Evolutionary conservation across 1,140 invertebrate species (phyloP).

Genomic region (Lucilia cuprina): DNA sequence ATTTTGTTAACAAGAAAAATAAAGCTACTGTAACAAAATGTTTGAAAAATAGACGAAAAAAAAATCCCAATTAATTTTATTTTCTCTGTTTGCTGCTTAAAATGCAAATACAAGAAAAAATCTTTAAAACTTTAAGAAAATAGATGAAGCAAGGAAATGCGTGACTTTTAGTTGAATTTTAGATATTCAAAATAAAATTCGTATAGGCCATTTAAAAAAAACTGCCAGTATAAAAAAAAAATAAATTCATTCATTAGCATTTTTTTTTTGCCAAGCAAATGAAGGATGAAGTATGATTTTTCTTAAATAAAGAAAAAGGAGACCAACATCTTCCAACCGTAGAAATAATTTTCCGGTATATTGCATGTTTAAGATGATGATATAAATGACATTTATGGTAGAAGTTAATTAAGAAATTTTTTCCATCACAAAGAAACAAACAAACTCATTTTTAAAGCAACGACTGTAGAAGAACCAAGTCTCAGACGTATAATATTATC

Average conservation of each 20-base stretch:
- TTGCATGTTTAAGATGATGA: constrained; percentile 19
- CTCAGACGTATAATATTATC: neutral
- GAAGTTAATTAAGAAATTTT: constrained; percentile 19
- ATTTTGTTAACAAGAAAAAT: too few relatives aligned
- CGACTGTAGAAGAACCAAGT: neutral
- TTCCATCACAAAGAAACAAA: neutral
- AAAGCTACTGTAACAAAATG: too few relatives aligned
- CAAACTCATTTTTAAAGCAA: neutral
- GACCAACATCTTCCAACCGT: neutral
- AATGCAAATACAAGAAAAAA: neutral
- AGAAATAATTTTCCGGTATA: constrained; percentile 23
- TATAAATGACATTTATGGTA: constrained; percentile 33
- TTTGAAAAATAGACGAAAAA: too few relatives aligned
- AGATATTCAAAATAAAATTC: neutral
- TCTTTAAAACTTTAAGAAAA: neutral
- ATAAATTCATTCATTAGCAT: constrained; percentile 28
- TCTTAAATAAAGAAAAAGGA: neutral
- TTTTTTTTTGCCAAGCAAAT: neutral
- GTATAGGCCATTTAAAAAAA: neutral
- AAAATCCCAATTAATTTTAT: too few relatives aligned
- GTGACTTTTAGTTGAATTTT: neutral
- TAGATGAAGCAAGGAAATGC: neutral
- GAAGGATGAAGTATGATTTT: neutral
- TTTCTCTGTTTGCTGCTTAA: too few relatives aligned
- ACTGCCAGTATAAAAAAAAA: neutral